Evolutionary conservation across 2,888 invertebrate genomes (phyloP).

Genomic region (Ethmia dodecea): DNA sequence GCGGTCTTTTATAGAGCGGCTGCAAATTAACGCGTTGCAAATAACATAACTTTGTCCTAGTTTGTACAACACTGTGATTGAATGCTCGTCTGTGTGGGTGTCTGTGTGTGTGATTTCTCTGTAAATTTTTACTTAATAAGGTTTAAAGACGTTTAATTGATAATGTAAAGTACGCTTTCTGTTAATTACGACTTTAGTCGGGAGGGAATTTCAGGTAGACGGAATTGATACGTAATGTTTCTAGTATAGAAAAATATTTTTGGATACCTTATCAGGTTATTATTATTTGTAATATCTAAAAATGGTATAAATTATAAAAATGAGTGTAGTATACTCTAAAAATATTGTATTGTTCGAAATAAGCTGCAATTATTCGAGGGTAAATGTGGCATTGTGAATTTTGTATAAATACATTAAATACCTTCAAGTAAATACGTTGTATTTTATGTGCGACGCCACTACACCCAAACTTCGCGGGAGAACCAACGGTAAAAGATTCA

Average conservation of each 20-base stretch:
- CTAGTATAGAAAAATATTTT: slow-evolving; percentile 5
- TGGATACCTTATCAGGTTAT: slow-evolving; percentile 5
- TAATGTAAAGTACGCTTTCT: slow-evolving; percentile 19
- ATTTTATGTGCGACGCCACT: no score
- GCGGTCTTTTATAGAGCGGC: no score
- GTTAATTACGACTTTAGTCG: slow-evolving; percentile 7
- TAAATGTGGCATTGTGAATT: slow-evolving; percentile 37
- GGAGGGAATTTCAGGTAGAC: slow-evolving; percentile 1
- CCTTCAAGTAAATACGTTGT: slow-evolving; percentile 19
- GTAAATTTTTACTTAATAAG: slow-evolving; percentile 57
- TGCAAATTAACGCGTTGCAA: slow-evolving; percentile 19
- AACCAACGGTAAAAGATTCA: no score
- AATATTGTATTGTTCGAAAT: slow-evolving; percentile 41
- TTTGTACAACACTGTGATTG: slow-evolving; percentile 26
- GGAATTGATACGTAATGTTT: slow-evolving; percentile 5
- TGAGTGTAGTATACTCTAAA: slow-evolving; percentile 35
- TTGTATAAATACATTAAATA: slow-evolving; percentile 52
- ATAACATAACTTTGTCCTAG: slow-evolving; percentile 19
- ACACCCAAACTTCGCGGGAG: no score
- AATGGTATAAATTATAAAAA: slow-evolving; percentile 50
- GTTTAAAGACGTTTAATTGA: slow-evolving; percentile 32
- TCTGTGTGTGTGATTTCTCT: slow-evolving; percentile 27
- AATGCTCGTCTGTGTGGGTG: slow-evolving; percentile 21
- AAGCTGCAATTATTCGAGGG: slow-evolving; percentile 35
- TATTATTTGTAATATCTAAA: slow-evolving; percentile 22